Evolutionary conservation across 2,888 invertebrate genomes (phyloP).

Genomic region (Mythimna impura): DNA sequence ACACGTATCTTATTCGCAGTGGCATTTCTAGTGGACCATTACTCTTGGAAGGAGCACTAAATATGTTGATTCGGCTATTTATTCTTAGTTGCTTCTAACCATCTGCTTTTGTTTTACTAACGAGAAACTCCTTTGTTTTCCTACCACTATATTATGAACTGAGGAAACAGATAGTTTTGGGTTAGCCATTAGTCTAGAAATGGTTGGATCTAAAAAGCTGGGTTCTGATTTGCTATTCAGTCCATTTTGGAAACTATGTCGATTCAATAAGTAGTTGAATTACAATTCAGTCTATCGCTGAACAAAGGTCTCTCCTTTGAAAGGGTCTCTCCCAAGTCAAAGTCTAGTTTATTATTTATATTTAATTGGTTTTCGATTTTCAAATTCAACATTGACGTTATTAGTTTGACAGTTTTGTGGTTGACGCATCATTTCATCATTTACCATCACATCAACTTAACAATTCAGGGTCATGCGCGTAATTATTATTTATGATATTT

Average conservation of each 20-base stretch:
- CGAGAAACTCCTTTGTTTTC: slow-evolving; percentile 52
- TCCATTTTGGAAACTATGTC: background rate
- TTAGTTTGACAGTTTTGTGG: background rate
- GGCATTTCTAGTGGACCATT: slow-evolving; percentile 62
- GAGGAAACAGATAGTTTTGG: slow-evolving; percentile 32
- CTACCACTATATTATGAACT: slow-evolving; percentile 28
- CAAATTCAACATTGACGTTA: background rate
- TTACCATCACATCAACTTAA: slow-evolving; percentile 4
- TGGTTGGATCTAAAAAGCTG: background rate
- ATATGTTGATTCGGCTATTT: slow-evolving; percentile 75
- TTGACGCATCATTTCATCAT: background rate
- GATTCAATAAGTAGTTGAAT: background rate
- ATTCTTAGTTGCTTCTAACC: slow-evolving; percentile 63
- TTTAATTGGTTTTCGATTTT: background rate
- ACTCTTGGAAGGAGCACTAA: slow-evolving; percentile 60
- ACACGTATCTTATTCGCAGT: slow-evolving; percentile 48
- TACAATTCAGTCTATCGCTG: background rate
- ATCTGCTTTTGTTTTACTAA: slow-evolving; percentile 69
- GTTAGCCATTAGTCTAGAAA: slow-evolving; percentile 23
- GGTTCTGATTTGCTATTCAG: background rate
- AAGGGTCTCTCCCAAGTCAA: background rate
- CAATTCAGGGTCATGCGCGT: slow-evolving; percentile 23
- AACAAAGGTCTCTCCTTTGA: no score
- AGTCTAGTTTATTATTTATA: background rate
- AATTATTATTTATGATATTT: slow-evolving; percentile 48